phyloP scores from a whole-genome alignment of 1,140 invertebrate genomes.

The Lutraria rhynchaena region DNA sequence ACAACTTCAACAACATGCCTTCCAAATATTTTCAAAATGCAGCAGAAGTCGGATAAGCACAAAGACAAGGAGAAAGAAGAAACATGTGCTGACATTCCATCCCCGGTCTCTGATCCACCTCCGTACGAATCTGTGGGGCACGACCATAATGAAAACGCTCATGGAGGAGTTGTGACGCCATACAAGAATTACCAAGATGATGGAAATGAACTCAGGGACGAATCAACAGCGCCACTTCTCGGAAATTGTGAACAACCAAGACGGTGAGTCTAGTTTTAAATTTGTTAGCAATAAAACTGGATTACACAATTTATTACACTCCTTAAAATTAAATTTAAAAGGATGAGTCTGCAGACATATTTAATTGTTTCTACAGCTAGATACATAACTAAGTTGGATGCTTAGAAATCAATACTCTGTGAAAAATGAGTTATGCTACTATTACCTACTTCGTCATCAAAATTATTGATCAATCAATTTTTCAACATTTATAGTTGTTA shows the following conservation, averaged over 20 bases:
- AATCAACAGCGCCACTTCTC: slow-evolving; percentile 70
- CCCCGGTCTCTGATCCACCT: slow-evolving; percentile 73
- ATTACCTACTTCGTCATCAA: too few relatives aligned
- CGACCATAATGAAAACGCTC: slow-evolving; percentile 51
- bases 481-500: too few relatives aligned
- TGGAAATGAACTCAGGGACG: slow-evolving; percentile 67
- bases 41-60: slow-evolving; percentile 72
- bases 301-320: too few relatives aligned
- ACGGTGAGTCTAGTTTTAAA: slow-evolving; percentile 55
- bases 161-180: slow-evolving; percentile 43
- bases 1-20: slow-evolving; percentile 73
- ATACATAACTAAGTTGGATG: too few relatives aligned
- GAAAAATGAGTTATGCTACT: neutral
- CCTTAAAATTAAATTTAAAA: too few relatives aligned
- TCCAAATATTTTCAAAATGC: slow-evolving; percentile 76
- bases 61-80: slow-evolving; percentile 70
- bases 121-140: slow-evolving; percentile 66
- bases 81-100: slow-evolving; percentile 68
- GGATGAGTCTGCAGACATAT: too few relatives aligned
- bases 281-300: too few relatives aligned
- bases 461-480: too few relatives aligned
- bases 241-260: slow-evolving; percentile 58
- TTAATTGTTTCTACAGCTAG: too few relatives aligned
- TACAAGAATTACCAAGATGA: slow-evolving; percentile 66
- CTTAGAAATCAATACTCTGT: too few relatives aligned